A percentile compares a stretch with the other conserved stretches of the same genome.
These are phyloP conservation scores for Temnothorax longispinosus DNA, from an alignment of 1,140 invertebrate genomes.

Conservation along the genomic window DNA sequence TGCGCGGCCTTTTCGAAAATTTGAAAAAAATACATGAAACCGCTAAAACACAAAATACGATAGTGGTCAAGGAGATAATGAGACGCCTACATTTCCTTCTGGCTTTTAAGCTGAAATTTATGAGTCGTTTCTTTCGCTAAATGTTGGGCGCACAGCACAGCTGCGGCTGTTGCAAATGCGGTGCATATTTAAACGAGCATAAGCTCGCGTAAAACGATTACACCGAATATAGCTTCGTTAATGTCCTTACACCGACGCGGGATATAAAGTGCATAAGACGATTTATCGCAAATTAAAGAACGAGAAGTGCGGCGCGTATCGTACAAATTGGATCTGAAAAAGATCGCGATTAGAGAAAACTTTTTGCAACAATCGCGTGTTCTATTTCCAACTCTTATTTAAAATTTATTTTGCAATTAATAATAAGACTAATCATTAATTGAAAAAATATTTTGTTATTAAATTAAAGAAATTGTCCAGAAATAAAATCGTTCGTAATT, in stretches of 20 bases:
- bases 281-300: constrained; percentile 37
- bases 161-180: constrained; percentile 26
- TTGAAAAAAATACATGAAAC: background rate
- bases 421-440: background rate
- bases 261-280: constrained; percentile 27
- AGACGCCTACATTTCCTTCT: constrained; percentile 15
- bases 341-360: background rate
- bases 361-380: background rate
- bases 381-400: background rate
- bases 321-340: background rate
- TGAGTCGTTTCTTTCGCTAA: constrained; percentile 8
- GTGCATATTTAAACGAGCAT: constrained; percentile 34
- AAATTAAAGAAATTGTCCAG: background rate
- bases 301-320: background rate
- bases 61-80: constrained; percentile 8
- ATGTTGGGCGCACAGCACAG: background rate
- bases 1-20: background rate
- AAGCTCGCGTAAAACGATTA: constrained; percentile 44
- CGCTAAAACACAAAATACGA: background rate
- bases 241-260: constrained; percentile 16
- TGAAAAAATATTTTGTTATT: background rate
- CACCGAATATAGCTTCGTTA: constrained; percentile 28
- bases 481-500: background rate
- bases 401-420: background rate
- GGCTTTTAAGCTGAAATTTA: constrained; percentile 34